These are phyloP conservation scores for Arrhopalites spinosus DNA, from an alignment of 2,888 invertebrate genomes.

Conservation along the genomic window DNA sequence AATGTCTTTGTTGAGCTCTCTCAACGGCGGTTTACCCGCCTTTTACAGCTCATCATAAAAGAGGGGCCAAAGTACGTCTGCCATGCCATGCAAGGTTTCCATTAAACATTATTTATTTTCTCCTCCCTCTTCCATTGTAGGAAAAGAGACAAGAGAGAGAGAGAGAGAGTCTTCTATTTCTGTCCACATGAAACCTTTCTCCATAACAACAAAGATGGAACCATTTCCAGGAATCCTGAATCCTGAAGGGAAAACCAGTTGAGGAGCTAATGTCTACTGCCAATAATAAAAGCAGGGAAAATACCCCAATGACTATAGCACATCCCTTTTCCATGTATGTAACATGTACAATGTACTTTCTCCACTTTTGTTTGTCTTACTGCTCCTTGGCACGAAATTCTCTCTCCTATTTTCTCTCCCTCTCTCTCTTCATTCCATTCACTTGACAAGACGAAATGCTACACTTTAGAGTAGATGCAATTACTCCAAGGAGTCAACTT, in stretches of 20 bases:
- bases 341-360: no score
- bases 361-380: no score
- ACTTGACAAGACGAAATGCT: no score
- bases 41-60: slow-evolving; percentile 34
- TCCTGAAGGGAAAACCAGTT: background rate
- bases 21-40: slow-evolving; percentile 19
- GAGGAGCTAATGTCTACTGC: background rate
- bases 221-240: background rate
- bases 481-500: no score
- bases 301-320: no score
- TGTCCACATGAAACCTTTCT: background rate
- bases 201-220: background rate
- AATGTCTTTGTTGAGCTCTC: slow-evolving; percentile 25
- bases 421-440: no score
- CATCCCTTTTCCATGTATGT: no score
- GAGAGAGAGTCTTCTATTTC: background rate
- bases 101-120: slow-evolving; percentile 34
- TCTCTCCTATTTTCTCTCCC: no score
- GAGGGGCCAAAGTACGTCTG: slow-evolving; percentile 15
- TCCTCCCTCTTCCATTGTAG: slow-evolving; percentile 3
- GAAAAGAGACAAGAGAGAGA: background rate
- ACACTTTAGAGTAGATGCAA: no score
- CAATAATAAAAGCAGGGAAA: no score
- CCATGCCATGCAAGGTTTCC: slow-evolving; percentile 29
- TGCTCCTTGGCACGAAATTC: no score